These are phyloP conservation scores for Tachyglossus aculeatus DNA, from an alignment of 2,797 vertebrate species.

Conservation along the genomic window DNA sequence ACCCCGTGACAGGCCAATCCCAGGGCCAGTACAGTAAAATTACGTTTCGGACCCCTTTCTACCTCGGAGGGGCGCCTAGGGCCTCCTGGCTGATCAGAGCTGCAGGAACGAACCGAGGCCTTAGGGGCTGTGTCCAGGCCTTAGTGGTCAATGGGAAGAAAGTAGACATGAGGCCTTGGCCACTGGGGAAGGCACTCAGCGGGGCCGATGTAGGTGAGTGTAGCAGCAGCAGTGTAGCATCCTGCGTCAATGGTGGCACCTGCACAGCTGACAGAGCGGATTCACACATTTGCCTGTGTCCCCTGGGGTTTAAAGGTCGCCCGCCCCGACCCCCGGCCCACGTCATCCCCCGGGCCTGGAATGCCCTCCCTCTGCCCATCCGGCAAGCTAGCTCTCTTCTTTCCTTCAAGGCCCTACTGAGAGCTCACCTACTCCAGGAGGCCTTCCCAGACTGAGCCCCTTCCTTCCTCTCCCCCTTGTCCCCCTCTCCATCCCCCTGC, in stretches of 20 bases:
- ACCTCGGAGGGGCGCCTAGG: constrained; percentile 88
- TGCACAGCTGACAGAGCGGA: constrained; percentile 86
- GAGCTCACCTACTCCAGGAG: too few relatives aligned
- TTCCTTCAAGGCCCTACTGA: too few relatives aligned
- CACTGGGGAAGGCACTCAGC: constrained; percentile 85
- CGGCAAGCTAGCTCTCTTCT: too few relatives aligned
- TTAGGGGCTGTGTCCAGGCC: constrained; percentile 89
- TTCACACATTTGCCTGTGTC: constrained; percentile 91
- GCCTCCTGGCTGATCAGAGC: constrained; percentile 87
- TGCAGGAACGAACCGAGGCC: constrained; percentile 83
- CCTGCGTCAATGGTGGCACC: constrained; percentile 85
- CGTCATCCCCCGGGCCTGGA: too few relatives aligned
- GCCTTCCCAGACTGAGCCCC: too few relatives aligned
- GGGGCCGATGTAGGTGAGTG: constrained; percentile 90
- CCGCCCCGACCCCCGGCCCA: too few relatives aligned
- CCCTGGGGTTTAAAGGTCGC: constrained; percentile 88
- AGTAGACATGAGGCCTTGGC: constrained; percentile 89
- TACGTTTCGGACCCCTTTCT: constrained; percentile 92
- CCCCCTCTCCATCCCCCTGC: too few relatives aligned
- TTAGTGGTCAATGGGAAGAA: constrained; percentile 84
- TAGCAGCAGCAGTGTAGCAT: constrained; percentile 85
- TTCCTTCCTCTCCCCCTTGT: too few relatives aligned
- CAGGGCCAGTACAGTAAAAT: constrained; percentile 95
- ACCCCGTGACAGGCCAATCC: constrained; percentile 85
- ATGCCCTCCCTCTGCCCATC: too few relatives aligned